Conservation (phyloP, 2,888 invertebrate genomes). For the Subacronicta megacephala region DNA sequence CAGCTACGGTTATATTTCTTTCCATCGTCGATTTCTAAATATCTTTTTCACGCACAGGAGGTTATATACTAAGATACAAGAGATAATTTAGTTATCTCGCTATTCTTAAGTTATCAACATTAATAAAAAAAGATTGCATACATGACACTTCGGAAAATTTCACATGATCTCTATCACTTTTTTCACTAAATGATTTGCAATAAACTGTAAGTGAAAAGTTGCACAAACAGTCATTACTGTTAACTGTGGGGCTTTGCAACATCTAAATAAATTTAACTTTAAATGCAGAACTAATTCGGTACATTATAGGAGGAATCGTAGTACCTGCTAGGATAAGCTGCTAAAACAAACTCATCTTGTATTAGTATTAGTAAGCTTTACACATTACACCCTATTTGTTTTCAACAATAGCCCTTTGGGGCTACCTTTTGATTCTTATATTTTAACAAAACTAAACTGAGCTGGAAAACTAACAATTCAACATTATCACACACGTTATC, state of each 20-base stretch:
- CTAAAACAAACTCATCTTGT: slow-evolving; percentile 21
- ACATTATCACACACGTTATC: slow-evolving; percentile 39
- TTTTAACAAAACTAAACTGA: neutral
- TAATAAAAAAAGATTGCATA: slow-evolving; percentile 39
- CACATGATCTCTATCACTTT: slow-evolving; percentile 19
- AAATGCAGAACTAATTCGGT: slow-evolving; percentile 18
- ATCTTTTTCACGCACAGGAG: slow-evolving; percentile 26
- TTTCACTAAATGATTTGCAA: slow-evolving; percentile 3
- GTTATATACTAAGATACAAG: slow-evolving; percentile 43
- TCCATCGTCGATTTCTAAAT: slow-evolving; percentile 48
- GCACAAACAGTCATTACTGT: slow-evolving; percentile 16
- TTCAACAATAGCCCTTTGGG: slow-evolving; percentile 3
- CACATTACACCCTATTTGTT: slow-evolving; percentile 2
- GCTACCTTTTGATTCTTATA: slow-evolving; percentile 10
- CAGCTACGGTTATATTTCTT: slow-evolving; percentile 35
- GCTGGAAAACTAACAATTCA: slow-evolving; percentile 11
- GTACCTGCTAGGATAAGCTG: slow-evolving; percentile 9
- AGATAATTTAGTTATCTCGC: slow-evolving; percentile 45
- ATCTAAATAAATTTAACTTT: slow-evolving; percentile 16
- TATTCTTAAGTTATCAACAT: slow-evolving; percentile 42
- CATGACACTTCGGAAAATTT: slow-evolving; percentile 28
- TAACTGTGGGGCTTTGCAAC: neutral
- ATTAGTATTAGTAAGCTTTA: slow-evolving; percentile 1
- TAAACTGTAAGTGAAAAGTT: slow-evolving; percentile 9
- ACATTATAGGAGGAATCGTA: neutral